Evolutionary conservation across 1,140 invertebrate species (phyloP), one percentile per base, ranked within the genome.

Genomic region (Neodiprion lecontei): DNA sequence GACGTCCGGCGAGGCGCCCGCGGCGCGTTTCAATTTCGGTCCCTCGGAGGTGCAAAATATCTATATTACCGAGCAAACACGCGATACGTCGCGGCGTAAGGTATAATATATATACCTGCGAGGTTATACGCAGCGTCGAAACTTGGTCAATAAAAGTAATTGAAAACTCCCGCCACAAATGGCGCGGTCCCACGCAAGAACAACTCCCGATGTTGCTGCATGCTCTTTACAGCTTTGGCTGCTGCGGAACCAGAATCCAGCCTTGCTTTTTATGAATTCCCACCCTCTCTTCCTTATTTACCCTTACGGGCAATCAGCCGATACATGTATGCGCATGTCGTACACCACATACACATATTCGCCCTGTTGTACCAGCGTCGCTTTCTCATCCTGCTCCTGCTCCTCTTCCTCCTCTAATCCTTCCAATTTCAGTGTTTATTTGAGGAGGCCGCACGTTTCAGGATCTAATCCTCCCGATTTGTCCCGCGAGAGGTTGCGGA

Each of bases 81-180:
- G 53, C 53, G 53, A 61, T 61, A 61, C 53, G 53, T 61, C 28
- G 28, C 28, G 28, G 28, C 28, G 28, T 40, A 40, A 40, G 28
- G 28, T 40, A 40, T 40, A 40, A 40, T 40, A 40, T 40, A 40
- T 40, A 40, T 40, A 40, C 28, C 28, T 40, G 1, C 28, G 28
- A 40, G 28, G 28, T 40, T 40, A 40, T 40, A 40, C 28, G 28
- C 28, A 5, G 28, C 28, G 28, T 40, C 11, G 53, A 61, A 61
- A 61, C 53, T 61, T 61, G 53, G 53, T 61, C 53, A 61, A 61
- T 61, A 61, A 61, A 61, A 61, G 53, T 61, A 61, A 61, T 61
- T 61, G 53, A 61, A 61, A 61, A 61, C 53, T 61, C 53, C 3
- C 11, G 28, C 28, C 53, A 9, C 53, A 61, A 61, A 61, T 61